Conservation (phyloP, 2,888 invertebrate genomes). For the Xylocampa areola region DNA sequence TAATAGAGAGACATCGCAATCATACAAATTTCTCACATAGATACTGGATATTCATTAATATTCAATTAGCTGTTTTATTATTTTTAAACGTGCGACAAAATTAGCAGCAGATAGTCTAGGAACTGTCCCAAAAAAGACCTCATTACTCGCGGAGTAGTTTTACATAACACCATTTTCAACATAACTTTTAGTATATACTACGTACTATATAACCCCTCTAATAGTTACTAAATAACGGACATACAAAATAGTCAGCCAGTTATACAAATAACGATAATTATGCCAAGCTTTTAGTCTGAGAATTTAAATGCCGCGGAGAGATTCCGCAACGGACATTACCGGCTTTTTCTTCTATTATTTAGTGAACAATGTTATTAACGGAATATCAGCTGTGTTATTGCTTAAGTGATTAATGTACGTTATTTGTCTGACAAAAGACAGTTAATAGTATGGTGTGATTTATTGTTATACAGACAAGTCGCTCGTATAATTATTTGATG, state of each 20-base stretch:
- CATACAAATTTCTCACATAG: background rate
- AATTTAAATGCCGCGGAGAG: constrained; percentile 44
- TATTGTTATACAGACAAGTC: constrained; percentile 54
- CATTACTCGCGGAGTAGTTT: constrained; percentile 10
- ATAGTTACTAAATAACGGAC: constrained; percentile 30
- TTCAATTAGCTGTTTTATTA: constrained; percentile 3
- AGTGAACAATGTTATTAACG: constrained; percentile 11
- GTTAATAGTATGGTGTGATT: constrained; percentile 65
- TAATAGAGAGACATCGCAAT: too few species aligned
- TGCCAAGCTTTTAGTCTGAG: constrained; percentile 57
- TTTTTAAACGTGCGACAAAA: constrained; percentile 1
- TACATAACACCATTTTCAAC: constrained; percentile 7
- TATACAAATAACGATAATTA: constrained; percentile 47
- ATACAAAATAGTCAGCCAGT: constrained; percentile 36
- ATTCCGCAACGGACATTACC: constrained; percentile 13
- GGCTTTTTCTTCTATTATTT: constrained; percentile 28
- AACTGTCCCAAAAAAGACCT: constrained; percentile 7
- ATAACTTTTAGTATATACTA: constrained; percentile 21
- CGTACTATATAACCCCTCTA: constrained; percentile 21
- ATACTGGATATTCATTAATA: background rate
- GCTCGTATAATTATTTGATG: constrained; percentile 30
- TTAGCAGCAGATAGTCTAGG: background rate
- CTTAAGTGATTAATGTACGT: constrained; percentile 64
- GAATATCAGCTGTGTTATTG: constrained; percentile 53
- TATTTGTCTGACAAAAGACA: constrained; percentile 59